A percentile compares a stretch with the other conserved stretches of the same genome.
Evolutionary conservation across 2,113 vertebrate genomes (phyloP).

Genomic region (Piprites chloris): DNA sequence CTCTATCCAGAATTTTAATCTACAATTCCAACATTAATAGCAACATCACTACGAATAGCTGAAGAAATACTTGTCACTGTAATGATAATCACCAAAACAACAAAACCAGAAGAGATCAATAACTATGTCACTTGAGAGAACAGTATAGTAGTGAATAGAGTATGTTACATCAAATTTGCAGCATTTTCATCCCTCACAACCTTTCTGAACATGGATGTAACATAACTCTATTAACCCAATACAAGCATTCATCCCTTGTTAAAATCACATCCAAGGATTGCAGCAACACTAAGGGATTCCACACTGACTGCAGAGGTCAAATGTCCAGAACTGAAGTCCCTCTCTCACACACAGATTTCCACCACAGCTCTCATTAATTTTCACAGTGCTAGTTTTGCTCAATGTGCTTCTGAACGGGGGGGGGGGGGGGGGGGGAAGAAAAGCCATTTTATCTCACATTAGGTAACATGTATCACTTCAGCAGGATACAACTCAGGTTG

Average conservation of each 20-base stretch:
- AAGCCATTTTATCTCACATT: not conserved
- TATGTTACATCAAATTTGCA: not conserved
- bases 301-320: not conserved
- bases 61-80: not conserved
- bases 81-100: not conserved
- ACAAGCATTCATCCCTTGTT: not conserved
- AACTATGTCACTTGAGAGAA: not conserved
- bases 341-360: not conserved
- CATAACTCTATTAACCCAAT: not conserved
- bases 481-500: not conserved
- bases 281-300: not conserved
- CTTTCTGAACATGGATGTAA: not conserved
- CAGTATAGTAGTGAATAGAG: not conserved
- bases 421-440: accelerated
- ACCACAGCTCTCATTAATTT: not conserved
- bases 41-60: not conserved
- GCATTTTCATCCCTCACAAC: not conserved
- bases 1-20: not conserved
- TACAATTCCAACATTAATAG: not conserved
- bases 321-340: accelerated
- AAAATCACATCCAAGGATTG: not conserved
- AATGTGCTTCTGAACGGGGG: not conserved
- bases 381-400: not conserved
- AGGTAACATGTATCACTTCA: accelerated
- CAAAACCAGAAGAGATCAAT: not conserved